Evolutionary conservation across 2,113 vertebrate species (phyloP), one percentile per base, ranked within the genome.

Genomic region (Hippocampus zosterae): DNA sequence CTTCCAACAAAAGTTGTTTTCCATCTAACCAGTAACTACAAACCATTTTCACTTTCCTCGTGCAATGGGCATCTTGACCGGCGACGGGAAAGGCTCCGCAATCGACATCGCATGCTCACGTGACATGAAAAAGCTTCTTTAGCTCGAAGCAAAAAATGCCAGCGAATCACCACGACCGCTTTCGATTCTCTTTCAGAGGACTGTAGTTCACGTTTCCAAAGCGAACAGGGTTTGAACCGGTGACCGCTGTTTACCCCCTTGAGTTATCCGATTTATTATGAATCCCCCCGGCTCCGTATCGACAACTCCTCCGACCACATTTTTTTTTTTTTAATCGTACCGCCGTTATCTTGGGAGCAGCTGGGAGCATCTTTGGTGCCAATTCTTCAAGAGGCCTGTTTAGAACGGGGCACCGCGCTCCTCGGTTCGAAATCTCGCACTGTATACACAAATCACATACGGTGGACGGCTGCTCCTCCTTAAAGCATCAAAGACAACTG

Each of bases 401-500:
- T 37, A 13, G 33, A 40, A 41, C 16, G 8, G 18, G 33, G 19
- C 19, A 42, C 57, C 2, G n/a, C 16, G n/a, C 61, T 12, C 19
- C 2, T 44, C 23, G 10, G 42, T 41, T 59, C 27, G 18, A 60
- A 29, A 29, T 19, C 57, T 33, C 57, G 19, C 57, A 33, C 23
- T 13, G 44, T 19, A 19, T 8, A 27, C n/a, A 25, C 46, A 67
- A 29, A 66, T 42, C 52, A 23, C 21, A 66, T 37, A 46, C 16
- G 0, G 2, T 57, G 52, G 19, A 50, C 62, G 56, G 3, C 65
- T 65, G 44, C 33, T 74, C 13, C 40, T 76, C 67, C 65, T 70
- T 3, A 68, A 29, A 67, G 60, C 55, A 71, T 73, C 81, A 78
- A 69, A 78, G 72, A 67, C 53, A 67, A 61, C 53, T 60, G 46